phyloP scores from a whole-genome alignment of 2,113 vertebrate genomes.

The Alouatta palliata region DNA sequence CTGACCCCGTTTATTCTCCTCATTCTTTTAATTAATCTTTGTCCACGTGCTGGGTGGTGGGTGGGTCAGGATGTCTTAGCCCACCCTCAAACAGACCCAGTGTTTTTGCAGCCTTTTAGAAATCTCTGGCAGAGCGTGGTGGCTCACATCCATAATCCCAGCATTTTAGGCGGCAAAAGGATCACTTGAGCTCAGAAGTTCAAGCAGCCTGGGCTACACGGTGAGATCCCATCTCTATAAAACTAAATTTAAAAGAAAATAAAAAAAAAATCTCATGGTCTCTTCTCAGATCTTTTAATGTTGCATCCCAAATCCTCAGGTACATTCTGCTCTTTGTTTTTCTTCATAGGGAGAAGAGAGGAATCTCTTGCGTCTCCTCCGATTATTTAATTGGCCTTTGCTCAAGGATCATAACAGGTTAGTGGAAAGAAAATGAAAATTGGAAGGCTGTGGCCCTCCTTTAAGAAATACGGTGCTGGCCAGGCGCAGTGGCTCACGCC shows the following conservation, averaged over 20 bases:
- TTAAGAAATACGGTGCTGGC: neutral
- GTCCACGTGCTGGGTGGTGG: neutral
- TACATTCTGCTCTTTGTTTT: neutral
- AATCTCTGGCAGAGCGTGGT: neutral
- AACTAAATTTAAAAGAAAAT: neutral
- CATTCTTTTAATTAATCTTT: slow-evolving; percentile 42
- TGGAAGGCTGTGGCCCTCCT: neutral
- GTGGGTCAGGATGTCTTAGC: slow-evolving; percentile 29
- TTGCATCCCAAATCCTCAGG: neutral
- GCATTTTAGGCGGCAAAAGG: neutral
- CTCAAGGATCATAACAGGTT: neutral
- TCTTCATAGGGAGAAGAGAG: neutral
- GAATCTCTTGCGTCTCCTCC: neutral
- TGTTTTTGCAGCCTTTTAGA: slow-evolving; percentile 48
- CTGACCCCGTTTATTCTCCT: slow-evolving; percentile 42
- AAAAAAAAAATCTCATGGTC: neutral
- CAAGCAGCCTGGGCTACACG: neutral
- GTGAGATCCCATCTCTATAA: neutral
- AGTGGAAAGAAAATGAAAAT: slow-evolving; percentile 5
- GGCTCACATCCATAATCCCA: neutral
- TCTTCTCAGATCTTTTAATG: slow-evolving; percentile 25
- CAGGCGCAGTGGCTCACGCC: too few relatives aligned
- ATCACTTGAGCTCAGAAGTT: neutral
- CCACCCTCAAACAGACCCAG: neutral
- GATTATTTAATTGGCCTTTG: neutral